Evolutionary conservation across 2,888 invertebrate species (phyloP).

Genomic region (Strigamia transsilvanica): DNA sequence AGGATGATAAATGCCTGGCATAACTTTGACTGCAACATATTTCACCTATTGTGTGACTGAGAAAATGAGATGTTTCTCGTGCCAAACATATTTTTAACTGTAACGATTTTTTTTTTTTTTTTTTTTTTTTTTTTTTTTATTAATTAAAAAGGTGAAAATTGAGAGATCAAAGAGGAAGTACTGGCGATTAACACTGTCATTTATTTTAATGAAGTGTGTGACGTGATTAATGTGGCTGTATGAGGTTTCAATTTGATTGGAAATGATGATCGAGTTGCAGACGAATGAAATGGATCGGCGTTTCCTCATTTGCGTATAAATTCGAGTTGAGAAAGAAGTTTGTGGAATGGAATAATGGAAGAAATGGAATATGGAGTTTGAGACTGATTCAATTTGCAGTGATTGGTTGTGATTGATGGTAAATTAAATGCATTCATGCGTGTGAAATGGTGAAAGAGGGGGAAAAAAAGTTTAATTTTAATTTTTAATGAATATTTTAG

Average conservation of each 20-base stretch:
- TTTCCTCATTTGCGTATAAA: slow-evolving; percentile 1
- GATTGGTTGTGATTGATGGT: background rate
- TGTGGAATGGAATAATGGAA: background rate
- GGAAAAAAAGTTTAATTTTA: background rate
- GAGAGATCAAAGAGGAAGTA: slow-evolving; percentile 15
- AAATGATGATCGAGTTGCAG: background rate
- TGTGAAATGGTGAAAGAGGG: too few species aligned
- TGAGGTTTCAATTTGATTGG: slow-evolving; percentile 17
- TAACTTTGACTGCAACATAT: background rate
- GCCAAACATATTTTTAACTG: background rate
- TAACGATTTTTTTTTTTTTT: background rate
- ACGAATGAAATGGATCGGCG: background rate
- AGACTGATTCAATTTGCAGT: background rate
- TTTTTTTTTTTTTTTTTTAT: background rate
- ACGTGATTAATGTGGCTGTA: background rate
- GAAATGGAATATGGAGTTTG: background rate
- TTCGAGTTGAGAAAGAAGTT: background rate
- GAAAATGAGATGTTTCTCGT: background rate
- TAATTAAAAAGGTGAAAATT: background rate
- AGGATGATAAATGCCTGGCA: background rate
- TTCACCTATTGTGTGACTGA: background rate
- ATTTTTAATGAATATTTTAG: too few species aligned
- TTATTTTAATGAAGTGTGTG: slow-evolving; percentile 11
- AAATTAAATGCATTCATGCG: background rate
- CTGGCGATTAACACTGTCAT: slow-evolving; percentile 2